Evolutionary conservation across 2,797 vertebrate genomes (phyloP), one percentile per base, ranked within the genome.

Genomic region (Pipistrellus kuhlii): DNA sequence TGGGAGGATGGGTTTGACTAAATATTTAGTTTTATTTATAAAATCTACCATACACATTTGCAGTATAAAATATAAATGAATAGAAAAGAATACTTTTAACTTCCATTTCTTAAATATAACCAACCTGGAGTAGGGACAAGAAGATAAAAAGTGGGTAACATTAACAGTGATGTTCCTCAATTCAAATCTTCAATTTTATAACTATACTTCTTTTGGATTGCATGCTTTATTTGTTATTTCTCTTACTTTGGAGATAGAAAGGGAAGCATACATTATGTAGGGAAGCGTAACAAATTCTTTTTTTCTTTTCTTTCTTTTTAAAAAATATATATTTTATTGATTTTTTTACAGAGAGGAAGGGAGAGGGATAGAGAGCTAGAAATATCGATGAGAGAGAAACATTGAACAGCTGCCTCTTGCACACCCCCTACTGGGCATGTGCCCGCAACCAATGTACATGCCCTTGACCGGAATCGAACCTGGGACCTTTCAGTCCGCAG

Each of bases 11-110:
- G 4, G 4, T 17, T 71, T 85, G 27, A 76, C 53, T 82, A 88
- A 92, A 87, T 93, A 57, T 57, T n/a, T 44, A 27, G 30, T 44
- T 83, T 91, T 92, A 94, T 86, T 95, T 92, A 76, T 93, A 59
- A 68, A 12, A 21, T 73, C 75, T 53, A 35, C 3, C 44, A 32
- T 69, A 48, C 35, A 76, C 9, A 75, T 90, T 92, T 85, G 27
- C 21, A 90, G 82, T 64, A 83, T 83, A 85, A 92, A 94, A 93
- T 72, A 92, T 69, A 69, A 73, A 55, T 64, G 38, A 76, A 9
- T 80, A 30, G 73, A 53, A 88, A 88, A 83, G 57, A 71, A 76
- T 57, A 27, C 4, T 64, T 93, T 14, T 75, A 91, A 66, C 13
- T 94, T 62, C 9, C 2, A 85, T 94, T 87, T 93, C 48, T 18